Base-by-base conservation (phyloP, 2,888 invertebrate genomes). In the Antheraea yamamai region DNA sequence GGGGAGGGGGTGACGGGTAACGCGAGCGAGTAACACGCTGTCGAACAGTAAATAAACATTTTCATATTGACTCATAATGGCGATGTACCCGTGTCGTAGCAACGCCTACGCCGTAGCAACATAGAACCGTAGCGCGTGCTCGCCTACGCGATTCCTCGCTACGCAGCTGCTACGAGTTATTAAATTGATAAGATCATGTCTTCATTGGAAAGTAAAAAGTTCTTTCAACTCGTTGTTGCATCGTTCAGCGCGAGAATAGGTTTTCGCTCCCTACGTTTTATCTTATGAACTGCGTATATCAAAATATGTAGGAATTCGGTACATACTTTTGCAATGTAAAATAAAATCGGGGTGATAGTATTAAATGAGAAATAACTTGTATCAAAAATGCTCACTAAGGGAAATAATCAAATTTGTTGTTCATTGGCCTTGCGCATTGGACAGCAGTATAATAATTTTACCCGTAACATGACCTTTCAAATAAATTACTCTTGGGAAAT, bases 91-190 rank as follows among this genome's bases (percentile, higher is more conserved):
- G 64, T 16, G 1, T 26, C 30, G 64, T 30, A 66, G 64, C 14
- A 16, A 14, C 64, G 64, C 30, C 26, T 66, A 66, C 64, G 30
- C 7, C 16, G 16, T 66, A 66, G 64, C 26, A 26, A 12, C 61
- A 23, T 58, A 66, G 64, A 26, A 4, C 18, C 30, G 30, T 66
- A 66, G 64, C 64, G 64, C 16, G 64, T 23, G 61, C 23, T 23
- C 23, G 61, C 0, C 47, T 47, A 47, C 47, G 47, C 47, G 20
- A 7, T 20, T 20, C 20, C 4, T 20, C 18, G n/a, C 75, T 75
- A 73, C 73, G 66, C 73, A 73, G 68, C 51, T 75, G 73, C 73
- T 75, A 73, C 75, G 75, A 30, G 10, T 73, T 55, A 73, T 73
- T 73, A 73, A 73, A 26, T 73, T 55, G 55, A 73, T 73, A 73